Base-by-base conservation (phyloP, 2,888 invertebrate species). In the Lasius fuliginosus region DNA sequence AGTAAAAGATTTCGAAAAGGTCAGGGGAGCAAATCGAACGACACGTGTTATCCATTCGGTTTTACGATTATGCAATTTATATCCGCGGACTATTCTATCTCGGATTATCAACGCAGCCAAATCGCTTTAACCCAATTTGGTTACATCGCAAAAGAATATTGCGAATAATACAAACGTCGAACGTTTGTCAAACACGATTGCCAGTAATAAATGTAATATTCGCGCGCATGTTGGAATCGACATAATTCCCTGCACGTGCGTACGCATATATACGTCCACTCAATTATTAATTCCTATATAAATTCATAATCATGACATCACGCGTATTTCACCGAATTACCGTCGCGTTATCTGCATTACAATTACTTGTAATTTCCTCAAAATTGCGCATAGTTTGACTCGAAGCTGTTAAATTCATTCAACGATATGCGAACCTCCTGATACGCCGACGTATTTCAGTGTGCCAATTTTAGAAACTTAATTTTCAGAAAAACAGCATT, bases 231-330 rank as follows among this genome's bases (percentile, higher is more conserved):
- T 62, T 27, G 79, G 71, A 71, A 62, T 71, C 46, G 60, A 81
- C 79, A 69, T 81, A 81, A 81, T 81, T 81, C 79, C 46, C 60
- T 18, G 69, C 79, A 69, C 69, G 79, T 71, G 71, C 71, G 60
- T n/a, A 36, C 60, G 79, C 71, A 46, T 65, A 36, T 36, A 36
- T 36, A 81, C 60, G 71, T 71, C 71, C 33, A 81, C 60, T 68
- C 79, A 71, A 81, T 81, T 81, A 81, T 81, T 81, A 81, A 81
- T 81, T 81, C 71, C 46, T 81, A 71, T 81, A 81, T 81, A 81
- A 81, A 81, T 71, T 81, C 46, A 81, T 81, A 81, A 81, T 81
- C 71, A 60, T 60, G 79, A 81, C 79, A 81, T 81, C 69, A 81
- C 79, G 60, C 71, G 42, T 60, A 81, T 81, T 81, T 49, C 79